Base-by-base conservation (phyloP, 2,888 invertebrate genomes). In the Argyresthia goedartella region DNA sequence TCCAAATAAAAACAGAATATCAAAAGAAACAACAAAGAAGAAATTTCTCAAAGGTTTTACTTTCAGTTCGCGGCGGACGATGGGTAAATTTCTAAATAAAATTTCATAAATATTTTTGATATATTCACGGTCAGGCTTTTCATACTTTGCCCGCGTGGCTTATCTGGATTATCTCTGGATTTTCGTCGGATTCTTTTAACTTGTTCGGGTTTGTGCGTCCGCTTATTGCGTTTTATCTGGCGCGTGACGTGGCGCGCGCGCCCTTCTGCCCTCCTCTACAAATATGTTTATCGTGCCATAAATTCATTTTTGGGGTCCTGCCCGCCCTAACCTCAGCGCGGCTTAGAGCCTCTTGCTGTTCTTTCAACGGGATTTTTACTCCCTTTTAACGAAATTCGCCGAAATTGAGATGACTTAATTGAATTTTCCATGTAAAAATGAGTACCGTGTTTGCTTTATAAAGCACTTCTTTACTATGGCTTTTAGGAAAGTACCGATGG, bases 91-190 rank as follows among this genome's bases (percentile, higher is more conserved):
- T 65, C 61, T 64, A 72, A 78, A 79, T 73, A 71, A 74, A 75
- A 74, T 77, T 79, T 74, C 70, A 71, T 77, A 76, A 80, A 81
- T 80, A 76, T 78, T 76, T 77, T 76, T 82, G 76, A 82, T 81
- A 72, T 81, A 85, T 82, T 81, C 80, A 76, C 74, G 81, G 81
- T 81, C 84, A 81, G 81, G 80, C 70, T 72, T 76, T 75, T 73
- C 71, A 76, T 79, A 76, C 75, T 77, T 76, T 69, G 70, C 71
- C 73, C 73, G 73, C 81, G 80, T 80, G 84, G 82, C 77, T 84
- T 81, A 82, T 81, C 81, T 69, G 82, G 81, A 82, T 82, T 76
- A 84, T 82, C 80, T 73, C 61, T 67, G 74, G 74, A 78, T 75
- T 75, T 25, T 71, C 63, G 71, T 64, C 56, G 70, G 69, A 67